These are phyloP conservation scores for Pherbina coryleti DNA, from an alignment of 2,888 invertebrate species.

Conservation along the genomic window DNA sequence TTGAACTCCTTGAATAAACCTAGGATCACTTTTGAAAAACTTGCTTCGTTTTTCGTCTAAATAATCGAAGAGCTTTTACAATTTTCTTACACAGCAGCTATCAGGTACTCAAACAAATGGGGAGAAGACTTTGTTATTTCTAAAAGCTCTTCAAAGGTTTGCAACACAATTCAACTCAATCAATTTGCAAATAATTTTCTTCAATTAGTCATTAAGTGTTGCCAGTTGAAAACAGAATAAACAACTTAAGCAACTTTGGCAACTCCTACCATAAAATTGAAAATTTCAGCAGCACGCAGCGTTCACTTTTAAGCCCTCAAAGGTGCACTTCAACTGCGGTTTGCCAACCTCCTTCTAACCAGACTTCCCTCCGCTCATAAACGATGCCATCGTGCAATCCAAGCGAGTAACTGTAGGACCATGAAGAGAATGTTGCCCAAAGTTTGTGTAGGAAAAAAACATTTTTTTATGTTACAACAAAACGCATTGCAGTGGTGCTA, in stretches of 20 bases:
- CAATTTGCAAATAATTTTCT: constrained; percentile 58
- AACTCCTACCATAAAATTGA: background rate
- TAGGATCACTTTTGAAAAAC: too few species aligned
- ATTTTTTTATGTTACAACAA: too few species aligned
- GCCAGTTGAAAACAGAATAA: constrained; percentile 7
- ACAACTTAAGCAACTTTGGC: constrained; percentile 8
- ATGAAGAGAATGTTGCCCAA: too few species aligned
- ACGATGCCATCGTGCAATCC: too few species aligned
- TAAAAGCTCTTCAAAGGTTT: background rate
- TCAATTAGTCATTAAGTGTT: constrained; percentile 45
- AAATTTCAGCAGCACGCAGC: background rate
- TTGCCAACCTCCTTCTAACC: too few species aligned
- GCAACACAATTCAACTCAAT: constrained; percentile 41
- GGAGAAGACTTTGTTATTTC: background rate
- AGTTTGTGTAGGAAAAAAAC: too few species aligned
- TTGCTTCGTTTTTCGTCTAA: background rate
- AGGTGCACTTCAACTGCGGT: too few species aligned
- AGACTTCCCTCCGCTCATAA: too few species aligned
- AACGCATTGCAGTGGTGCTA: too few species aligned
- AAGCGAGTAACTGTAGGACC: too few species aligned
- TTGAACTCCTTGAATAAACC: too few species aligned
- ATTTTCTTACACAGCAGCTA: background rate
- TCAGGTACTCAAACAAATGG: background rate
- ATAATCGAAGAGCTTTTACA: background rate
- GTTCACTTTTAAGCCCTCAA: background rate